Conservation (phyloP, 1,140 invertebrate genomes). For the Brachionus paranguensis region DNA sequence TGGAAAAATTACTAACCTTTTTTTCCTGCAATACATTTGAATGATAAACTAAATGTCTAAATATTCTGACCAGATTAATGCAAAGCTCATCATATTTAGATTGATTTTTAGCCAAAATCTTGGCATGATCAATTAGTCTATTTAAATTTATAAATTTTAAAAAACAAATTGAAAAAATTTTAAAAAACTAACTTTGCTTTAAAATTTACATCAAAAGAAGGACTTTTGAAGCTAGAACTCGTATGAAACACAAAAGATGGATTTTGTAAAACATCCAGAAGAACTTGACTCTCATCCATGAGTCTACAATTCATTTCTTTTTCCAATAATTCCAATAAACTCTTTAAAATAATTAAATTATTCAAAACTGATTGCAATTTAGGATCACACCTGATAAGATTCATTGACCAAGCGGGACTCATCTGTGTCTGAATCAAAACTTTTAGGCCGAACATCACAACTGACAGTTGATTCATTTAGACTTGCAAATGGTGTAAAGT, state of each 20-base stretch:
- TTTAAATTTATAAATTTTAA: background rate
- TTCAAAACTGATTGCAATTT: background rate
- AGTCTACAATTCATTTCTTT: constrained; percentile 87
- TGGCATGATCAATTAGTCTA: constrained; percentile 16
- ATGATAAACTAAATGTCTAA: background rate
- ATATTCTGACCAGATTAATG: constrained; percentile 33
- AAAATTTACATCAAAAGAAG: background rate
- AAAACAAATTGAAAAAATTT: background rate
- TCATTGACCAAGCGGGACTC: background rate
- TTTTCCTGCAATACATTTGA: background rate
- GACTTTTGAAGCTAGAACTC: background rate
- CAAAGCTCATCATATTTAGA: constrained; percentile 17
- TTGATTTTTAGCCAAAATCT: background rate
- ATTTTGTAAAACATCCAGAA: constrained; percentile 92
- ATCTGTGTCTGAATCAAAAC: background rate
- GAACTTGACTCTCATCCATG: constrained; percentile 84
- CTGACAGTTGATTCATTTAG: background rate
- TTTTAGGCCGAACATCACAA: background rate
- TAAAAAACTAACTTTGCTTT: background rate
- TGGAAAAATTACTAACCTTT: background rate
- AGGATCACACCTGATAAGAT: constrained; percentile 53
- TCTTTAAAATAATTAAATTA: constrained; percentile 49
- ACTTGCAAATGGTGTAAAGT: background rate
- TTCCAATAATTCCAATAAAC: constrained; percentile 80
- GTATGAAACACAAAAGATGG: constrained; percentile 56